Evolutionary conservation across 2,113 vertebrate genomes (phyloP).

Genomic region (Macroglossus sobrinus): DNA sequence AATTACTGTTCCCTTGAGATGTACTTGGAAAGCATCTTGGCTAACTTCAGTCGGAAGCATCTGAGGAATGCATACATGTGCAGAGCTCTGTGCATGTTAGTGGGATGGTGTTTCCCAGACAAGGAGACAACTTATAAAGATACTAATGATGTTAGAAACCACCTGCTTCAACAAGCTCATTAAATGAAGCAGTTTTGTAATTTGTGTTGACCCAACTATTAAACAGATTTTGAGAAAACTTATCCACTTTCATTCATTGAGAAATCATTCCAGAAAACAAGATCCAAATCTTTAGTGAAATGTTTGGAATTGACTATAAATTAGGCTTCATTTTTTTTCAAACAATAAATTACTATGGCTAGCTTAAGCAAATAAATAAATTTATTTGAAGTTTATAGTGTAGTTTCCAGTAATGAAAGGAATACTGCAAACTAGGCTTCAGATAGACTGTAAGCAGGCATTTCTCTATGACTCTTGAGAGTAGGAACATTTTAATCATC

Average conservation of each 20-base stretch:
- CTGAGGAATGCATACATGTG: not conserved
- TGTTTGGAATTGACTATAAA: not conserved
- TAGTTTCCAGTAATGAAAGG: not conserved
- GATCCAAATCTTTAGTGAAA: not conserved
- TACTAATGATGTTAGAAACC: not conserved
- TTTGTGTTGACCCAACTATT: slow-evolving; percentile 17
- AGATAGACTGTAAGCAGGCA: not conserved
- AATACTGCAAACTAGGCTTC: not conserved
- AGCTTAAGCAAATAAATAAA: not conserved
- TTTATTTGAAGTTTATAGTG: not conserved
- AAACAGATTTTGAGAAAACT: not conserved
- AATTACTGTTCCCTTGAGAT: not conserved
- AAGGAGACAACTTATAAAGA: not conserved
- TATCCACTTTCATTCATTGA: not conserved
- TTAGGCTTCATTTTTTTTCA: not conserved
- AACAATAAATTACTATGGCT: not conserved
- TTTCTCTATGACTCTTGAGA: not conserved
- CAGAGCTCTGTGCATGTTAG: not conserved
- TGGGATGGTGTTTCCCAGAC: not conserved
- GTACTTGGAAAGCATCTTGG: not conserved
- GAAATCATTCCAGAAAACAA: not conserved
- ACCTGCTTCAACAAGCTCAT: not conserved
- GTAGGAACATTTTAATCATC: not conserved
- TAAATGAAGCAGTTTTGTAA: not conserved
- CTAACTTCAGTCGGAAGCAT: not conserved